Evolutionary conservation across 2,888 invertebrate species (phyloP).

Genomic region (Copidosoma aretas): DNA sequence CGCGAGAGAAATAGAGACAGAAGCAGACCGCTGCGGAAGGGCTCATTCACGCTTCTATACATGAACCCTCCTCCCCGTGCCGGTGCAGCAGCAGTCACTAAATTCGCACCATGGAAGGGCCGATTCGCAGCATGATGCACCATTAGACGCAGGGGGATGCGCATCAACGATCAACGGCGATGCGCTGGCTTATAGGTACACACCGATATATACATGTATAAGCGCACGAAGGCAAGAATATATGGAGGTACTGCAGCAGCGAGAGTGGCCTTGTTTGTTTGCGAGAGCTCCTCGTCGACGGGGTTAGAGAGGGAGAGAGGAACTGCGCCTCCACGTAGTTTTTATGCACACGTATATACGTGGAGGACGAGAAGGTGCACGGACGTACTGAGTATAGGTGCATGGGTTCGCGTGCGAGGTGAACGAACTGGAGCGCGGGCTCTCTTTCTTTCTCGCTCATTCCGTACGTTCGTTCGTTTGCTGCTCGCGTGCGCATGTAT

Average conservation of each 20-base stretch:
- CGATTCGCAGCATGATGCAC: too few species aligned
- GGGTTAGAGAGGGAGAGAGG: neutral
- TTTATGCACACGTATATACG: too few species aligned
- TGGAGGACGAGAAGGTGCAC: too few species aligned
- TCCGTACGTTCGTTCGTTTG: neutral
- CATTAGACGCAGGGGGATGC: neutral
- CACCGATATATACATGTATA: neutral
- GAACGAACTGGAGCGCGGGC: slow-evolving; percentile 23
- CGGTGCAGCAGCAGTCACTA: too few species aligned
- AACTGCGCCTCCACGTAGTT: neutral
- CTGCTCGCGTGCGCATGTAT: neutral
- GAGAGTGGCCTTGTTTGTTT: slow-evolving; percentile 34
- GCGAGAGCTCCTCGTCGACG: slow-evolving; percentile 1
- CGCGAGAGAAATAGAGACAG: neutral
- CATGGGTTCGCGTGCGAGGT: slow-evolving; percentile 18
- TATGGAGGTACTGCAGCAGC: neutral
- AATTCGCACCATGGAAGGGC: slow-evolving; percentile 11
- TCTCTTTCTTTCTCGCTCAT: slow-evolving; percentile 5
- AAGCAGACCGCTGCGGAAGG: neutral
- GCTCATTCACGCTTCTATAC: too few species aligned
- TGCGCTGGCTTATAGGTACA: too few species aligned
- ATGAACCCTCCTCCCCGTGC: too few species aligned
- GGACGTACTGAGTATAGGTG: neutral
- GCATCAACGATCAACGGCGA: slow-evolving; percentile 17
- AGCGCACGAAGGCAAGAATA: neutral